Evolutionary conservation across 2,797 vertebrate genomes (phyloP).

Genomic region (Bucorvus abyssinicus): DNA sequence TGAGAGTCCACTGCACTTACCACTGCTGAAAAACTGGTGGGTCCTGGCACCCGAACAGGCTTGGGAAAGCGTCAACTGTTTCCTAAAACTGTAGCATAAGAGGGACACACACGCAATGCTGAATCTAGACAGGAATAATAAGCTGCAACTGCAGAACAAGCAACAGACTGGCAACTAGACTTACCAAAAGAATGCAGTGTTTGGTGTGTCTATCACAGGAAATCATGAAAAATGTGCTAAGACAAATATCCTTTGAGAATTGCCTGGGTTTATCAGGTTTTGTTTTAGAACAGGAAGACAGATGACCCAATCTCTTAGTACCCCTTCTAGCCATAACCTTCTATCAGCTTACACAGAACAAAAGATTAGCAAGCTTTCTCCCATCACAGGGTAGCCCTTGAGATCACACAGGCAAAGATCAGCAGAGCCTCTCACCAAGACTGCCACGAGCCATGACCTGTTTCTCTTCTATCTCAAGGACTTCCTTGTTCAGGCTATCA

Average conservation of each 20-base stretch:
- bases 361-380: not conserved
- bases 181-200: not conserved
- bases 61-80: not conserved
- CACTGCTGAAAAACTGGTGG: not conserved
- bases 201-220: not conserved
- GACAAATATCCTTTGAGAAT: not conserved
- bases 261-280: not conserved
- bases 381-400: not conserved
- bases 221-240: not conserved
- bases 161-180: not conserved
- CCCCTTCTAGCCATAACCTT: not conserved
- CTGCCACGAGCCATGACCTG: not conserved
- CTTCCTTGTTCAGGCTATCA: not conserved
- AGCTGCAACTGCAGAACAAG: not conserved
- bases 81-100: not conserved
- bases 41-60: not conserved
- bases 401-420: not conserved
- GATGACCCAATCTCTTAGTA: fast-evolving
- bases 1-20: not conserved
- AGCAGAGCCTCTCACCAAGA: not conserved
- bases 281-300: not conserved
- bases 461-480: not conserved
- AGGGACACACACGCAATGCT: fast-evolving
- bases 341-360: not conserved
- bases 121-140: not conserved